A percentile compares a stretch with the other conserved stretches of the same genome.
Evolutionary conservation across 2,888 invertebrate species (phyloP).

Genomic region (Erebia aethiops): DNA sequence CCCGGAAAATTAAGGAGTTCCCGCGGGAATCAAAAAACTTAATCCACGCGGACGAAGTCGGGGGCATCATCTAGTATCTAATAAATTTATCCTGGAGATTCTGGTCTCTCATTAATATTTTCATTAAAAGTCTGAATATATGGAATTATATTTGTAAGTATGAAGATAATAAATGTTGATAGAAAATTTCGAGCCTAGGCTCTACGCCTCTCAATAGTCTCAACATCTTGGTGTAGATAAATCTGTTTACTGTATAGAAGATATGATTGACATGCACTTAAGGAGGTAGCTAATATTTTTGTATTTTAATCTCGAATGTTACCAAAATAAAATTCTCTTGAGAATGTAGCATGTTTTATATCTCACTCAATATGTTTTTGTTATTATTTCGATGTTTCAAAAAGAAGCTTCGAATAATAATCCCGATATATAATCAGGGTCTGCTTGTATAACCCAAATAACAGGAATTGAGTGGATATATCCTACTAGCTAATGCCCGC

Average conservation of each 20-base stretch:
- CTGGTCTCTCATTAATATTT: no score
- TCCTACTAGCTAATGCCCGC: no score
- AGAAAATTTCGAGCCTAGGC: background rate
- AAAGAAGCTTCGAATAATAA: background rate
- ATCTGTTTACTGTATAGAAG: conserved; percentile 30
- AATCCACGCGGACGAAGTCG: no score
- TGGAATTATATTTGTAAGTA: no score
- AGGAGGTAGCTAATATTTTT: conserved; percentile 7
- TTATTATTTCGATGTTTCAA: conserved; percentile 8
- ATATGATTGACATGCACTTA: conserved; percentile 32
- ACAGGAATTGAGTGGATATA: background rate
- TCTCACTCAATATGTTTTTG: conserved; percentile 8
- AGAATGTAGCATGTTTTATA: conserved; percentile 12
- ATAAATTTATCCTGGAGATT: no score
- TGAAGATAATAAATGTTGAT: background rate
- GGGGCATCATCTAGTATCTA: no score
- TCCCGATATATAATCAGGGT: conserved; percentile 6
- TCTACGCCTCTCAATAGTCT: conserved; percentile 12
- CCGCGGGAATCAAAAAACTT: no score
- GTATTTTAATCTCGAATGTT: conserved; percentile 5
- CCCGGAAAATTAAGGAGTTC: no score
- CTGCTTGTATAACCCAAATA: conserved; percentile 17
- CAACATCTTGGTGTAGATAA: conserved; percentile 17
- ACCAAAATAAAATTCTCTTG: conserved; percentile 19
- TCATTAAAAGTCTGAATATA: no score